A percentile compares a stretch with the other conserved stretches of the same genome.
phyloP scores from a whole-genome alignment of 35 echinoderm and acorn worm genomes.

The Strongylocentrotus purpuratus region DNA sequence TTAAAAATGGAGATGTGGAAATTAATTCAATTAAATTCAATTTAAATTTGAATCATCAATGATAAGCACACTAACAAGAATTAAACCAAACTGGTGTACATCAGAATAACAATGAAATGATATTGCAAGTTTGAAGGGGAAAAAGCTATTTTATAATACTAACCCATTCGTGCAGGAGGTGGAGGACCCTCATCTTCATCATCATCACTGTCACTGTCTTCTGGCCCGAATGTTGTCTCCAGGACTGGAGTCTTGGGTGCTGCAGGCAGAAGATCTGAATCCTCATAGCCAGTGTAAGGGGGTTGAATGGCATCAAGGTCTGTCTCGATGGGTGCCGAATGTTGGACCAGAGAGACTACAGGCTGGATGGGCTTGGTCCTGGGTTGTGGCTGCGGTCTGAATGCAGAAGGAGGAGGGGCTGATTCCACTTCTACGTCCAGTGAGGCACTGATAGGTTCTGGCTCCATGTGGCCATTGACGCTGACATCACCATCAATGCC shows the following conservation, averaged over 20 bases:
- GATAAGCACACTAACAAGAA: too few species aligned
- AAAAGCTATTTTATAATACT: not conserved
- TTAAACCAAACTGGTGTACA: not conserved
- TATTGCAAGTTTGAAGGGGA: not conserved
- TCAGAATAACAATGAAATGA: not conserved
- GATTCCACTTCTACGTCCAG: constrained; percentile 31
- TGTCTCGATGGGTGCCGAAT: constrained; percentile 35
- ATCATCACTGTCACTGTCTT: constrained; percentile 9
- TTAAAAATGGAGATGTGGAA: too few species aligned
- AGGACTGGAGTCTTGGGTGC: constrained; percentile 25
- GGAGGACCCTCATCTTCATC: constrained; percentile 47
- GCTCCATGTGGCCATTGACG: constrained; percentile 23
- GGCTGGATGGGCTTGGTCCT: constrained; percentile 29
- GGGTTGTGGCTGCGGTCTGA: not conserved
- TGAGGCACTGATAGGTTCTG: constrained; percentile 9
- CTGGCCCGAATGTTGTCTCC: constrained; percentile 78
- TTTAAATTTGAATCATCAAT: too few species aligned
- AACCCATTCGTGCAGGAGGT: not conserved
- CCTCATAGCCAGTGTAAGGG: constrained; percentile 15
- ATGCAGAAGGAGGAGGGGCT: constrained; percentile 28
- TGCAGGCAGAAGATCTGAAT: not conserved
- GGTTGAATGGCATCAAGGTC: constrained; percentile 23
- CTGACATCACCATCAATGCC: not conserved
- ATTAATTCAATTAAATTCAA: too few species aligned
- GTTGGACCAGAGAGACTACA: constrained; percentile 41